Conservation (phyloP, 2,888 invertebrate genomes). For the Peribatodes rhomboidaria region DNA sequence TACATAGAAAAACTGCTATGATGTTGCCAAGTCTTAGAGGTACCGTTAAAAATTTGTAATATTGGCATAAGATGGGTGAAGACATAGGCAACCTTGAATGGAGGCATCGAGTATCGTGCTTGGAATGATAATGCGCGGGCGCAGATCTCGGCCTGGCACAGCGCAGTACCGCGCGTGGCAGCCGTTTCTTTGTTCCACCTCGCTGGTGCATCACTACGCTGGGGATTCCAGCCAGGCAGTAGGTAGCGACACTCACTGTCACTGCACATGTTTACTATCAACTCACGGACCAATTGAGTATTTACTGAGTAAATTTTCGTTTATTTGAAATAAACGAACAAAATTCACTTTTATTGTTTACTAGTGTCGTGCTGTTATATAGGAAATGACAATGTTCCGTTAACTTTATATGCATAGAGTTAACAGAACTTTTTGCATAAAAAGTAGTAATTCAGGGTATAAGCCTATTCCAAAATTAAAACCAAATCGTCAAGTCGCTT, state of each 20-base stretch:
- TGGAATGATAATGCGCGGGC: conserved; percentile 66
- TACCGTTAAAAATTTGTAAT: conserved; percentile 32
- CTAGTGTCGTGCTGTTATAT: too few species aligned
- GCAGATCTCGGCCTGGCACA: conserved; percentile 59
- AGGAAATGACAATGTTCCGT: too few species aligned
- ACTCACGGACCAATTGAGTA: conserved; percentile 42
- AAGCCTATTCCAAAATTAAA: too few species aligned
- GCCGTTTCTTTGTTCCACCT: conserved; percentile 63
- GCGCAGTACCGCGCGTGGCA: conserved; percentile 37
- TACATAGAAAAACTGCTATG: too few species aligned
- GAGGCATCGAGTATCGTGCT: conserved; percentile 68
- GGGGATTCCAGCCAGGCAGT: conserved; percentile 56
- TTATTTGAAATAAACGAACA: conserved; percentile 4
- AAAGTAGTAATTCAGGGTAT: too few species aligned
- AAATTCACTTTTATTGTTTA: background rate
- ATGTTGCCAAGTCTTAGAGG: too few species aligned
- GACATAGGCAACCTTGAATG: conserved; percentile 68
- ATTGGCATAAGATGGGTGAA: conserved; percentile 35
- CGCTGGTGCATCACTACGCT: conserved; percentile 38
- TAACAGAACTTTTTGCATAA: too few species aligned
- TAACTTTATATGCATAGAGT: too few species aligned
- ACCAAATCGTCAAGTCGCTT: too few species aligned
- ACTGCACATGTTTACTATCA: conserved; percentile 55
- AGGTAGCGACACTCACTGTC: conserved; percentile 51
- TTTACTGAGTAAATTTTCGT: conserved; percentile 10